These are phyloP conservation scores for Helicorthomorpha holstii DNA, from an alignment of 1,140 invertebrate genomes.

Conservation along the genomic window DNA sequence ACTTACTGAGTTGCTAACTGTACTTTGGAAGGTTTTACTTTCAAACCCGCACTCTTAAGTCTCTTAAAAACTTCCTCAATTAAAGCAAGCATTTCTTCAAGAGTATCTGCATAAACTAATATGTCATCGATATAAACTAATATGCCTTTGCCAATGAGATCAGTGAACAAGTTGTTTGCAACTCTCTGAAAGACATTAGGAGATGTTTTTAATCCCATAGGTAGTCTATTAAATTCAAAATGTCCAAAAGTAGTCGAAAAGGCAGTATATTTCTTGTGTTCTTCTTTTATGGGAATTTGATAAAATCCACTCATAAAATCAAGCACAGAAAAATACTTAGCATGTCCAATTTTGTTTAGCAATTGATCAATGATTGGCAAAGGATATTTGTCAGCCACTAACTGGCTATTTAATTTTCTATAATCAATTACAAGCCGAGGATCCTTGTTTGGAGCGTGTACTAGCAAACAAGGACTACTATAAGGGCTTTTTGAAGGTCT, in stretches of 20 bases:
- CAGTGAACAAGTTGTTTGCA: neutral
- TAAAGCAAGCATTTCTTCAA: neutral
- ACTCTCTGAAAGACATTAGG: neutral
- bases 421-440: conserved; percentile 7
- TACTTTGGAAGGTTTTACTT: conserved; percentile 7
- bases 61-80: neutral
- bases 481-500: neutral
- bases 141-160: neutral
- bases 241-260: neutral
- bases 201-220: conserved; percentile 2
- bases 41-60: conserved; percentile 1
- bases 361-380: neutral
- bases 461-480: neutral
- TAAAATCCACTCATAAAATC: neutral
- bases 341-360: neutral
- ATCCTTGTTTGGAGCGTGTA: neutral
- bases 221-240: neutral
- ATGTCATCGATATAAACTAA: conserved; percentile 9
- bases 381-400: conserved; percentile 9
- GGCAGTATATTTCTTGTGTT: conserved; percentile 1
- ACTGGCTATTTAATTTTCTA: conserved; percentile 10
- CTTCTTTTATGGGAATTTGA: neutral
- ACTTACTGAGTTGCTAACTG: neutral
- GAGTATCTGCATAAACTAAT: conserved; percentile 2
- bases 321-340: neutral